Evolutionary conservation across 2,888 invertebrate species (phyloP).

Genomic region (Rhingia campestris): DNA sequence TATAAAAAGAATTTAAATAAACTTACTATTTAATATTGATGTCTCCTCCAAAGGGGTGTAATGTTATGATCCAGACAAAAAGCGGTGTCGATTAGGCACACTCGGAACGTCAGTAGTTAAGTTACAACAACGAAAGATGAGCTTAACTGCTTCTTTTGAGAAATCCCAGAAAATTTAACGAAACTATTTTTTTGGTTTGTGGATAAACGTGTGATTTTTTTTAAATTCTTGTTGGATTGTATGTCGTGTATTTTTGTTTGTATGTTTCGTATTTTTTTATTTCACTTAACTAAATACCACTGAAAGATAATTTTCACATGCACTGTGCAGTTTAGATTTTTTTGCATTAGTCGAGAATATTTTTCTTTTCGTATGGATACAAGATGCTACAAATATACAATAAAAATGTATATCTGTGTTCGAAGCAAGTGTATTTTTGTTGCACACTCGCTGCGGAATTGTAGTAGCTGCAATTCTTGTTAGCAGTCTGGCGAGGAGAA

Average conservation of each 20-base stretch:
- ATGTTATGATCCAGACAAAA: constrained; percentile 53
- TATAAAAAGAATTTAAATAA: constrained; percentile 31
- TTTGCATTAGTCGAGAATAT: constrained; percentile 19
- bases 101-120: constrained; percentile 49
- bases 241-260: constrained; percentile 20
- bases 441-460: constrained; percentile 43
- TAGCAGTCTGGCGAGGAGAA: constrained; percentile 8
- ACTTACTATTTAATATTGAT: constrained; percentile 63
- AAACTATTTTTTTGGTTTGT: neutral
- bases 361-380: constrained; percentile 19
- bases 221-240: constrained; percentile 25
- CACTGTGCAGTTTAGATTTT: constrained; percentile 27
- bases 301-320: constrained; percentile 38
- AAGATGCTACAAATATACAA: constrained; percentile 15
- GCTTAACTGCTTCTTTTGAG: constrained; percentile 31
- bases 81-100: constrained; percentile 59
- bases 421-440: constrained; percentile 55
- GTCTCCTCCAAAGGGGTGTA: constrained; percentile 34
- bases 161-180: constrained; percentile 22
- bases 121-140: constrained; percentile 19
- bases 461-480: constrained; percentile 42
- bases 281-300: constrained; percentile 39
- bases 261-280: constrained; percentile 19
- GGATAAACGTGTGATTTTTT: constrained; percentile 4
- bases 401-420: constrained; percentile 37